phyloP scores from a whole-genome alignment of 2,888 invertebrate species.

The Argyresthia albistria region DNA sequence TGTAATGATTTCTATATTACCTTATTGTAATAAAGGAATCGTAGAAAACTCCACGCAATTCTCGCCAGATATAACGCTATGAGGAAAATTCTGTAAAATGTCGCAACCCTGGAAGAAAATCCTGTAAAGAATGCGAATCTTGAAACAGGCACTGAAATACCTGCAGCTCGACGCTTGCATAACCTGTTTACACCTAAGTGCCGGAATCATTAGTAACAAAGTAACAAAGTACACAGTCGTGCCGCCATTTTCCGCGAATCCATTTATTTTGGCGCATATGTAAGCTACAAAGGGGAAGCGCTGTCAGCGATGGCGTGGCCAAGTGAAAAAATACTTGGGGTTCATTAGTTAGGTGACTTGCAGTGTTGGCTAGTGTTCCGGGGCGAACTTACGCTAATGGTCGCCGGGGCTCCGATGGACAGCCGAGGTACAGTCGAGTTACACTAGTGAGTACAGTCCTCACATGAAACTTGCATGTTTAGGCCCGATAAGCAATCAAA shows the following conservation, averaged over 20 bases:
- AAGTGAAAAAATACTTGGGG: constrained; percentile 34
- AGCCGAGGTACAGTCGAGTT: no score
- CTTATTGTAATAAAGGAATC: no score
- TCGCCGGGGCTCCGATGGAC: background rate
- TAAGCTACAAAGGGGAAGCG: constrained; percentile 10
- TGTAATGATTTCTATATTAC: no score
- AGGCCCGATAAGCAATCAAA: no score
- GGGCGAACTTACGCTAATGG: background rate
- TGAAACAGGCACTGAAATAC: no score
- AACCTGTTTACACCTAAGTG: constrained; percentile 10
- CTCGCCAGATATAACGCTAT: no score
- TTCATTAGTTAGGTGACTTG: constrained; percentile 61
- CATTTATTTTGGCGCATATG: constrained; percentile 20
- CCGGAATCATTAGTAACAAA: constrained; percentile 23
- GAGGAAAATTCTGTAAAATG: no score
- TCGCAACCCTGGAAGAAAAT: no score
- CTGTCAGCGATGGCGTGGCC: background rate
- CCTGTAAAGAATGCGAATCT: no score
- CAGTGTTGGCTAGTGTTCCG: constrained; percentile 18
- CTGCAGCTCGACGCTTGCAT: background rate
- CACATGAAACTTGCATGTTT: no score
- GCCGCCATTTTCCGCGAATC: constrained; percentile 19
- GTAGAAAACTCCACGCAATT: no score
- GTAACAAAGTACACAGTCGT: constrained; percentile 9
- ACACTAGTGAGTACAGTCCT: no score